Conservation (phyloP, 2,113 vertebrate species). For the Notarius quadriscutis region DNA sequence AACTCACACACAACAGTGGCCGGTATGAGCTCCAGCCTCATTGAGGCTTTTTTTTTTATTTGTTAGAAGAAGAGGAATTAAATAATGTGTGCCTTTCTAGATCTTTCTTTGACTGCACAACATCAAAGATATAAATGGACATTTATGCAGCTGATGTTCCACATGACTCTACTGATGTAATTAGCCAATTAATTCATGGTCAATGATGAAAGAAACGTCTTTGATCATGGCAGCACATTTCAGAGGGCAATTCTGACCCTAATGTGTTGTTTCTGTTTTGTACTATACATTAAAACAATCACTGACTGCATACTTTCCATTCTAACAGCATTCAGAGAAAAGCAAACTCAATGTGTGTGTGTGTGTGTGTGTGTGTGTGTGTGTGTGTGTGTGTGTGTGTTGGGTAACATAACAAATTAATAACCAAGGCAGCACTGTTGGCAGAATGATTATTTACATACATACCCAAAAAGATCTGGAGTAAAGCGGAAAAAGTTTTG, state of each 20-base stretch:
- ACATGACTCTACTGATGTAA: constrained; percentile 19
- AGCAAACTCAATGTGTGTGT: too few relatives aligned
- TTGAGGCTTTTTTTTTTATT: too few relatives aligned
- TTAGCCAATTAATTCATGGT: constrained; percentile 16
- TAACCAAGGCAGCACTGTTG: not conserved
- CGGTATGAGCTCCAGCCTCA: too few relatives aligned
- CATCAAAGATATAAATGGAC: not conserved
- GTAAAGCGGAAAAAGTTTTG: too few relatives aligned
- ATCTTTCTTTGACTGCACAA: not conserved
- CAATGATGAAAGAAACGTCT: not conserved
- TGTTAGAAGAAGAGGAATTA: not conserved
- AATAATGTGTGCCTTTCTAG: not conserved
- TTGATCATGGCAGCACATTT: not conserved
- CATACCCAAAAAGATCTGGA: too few relatives aligned
- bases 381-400: too few relatives aligned
- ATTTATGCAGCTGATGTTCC: not conserved
- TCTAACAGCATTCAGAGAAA: not conserved
- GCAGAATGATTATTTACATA: not conserved
- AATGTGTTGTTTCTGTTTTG: not conserved
- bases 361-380: too few relatives aligned
- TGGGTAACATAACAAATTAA: not conserved
- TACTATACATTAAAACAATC: not conserved
- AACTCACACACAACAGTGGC: too few relatives aligned
- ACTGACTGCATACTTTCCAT: not conserved
- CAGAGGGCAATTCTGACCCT: not conserved